These are phyloP conservation scores for Hirudo medicinalis DNA, from an alignment of 1,140 invertebrate species.

Conservation along the genomic window DNA sequence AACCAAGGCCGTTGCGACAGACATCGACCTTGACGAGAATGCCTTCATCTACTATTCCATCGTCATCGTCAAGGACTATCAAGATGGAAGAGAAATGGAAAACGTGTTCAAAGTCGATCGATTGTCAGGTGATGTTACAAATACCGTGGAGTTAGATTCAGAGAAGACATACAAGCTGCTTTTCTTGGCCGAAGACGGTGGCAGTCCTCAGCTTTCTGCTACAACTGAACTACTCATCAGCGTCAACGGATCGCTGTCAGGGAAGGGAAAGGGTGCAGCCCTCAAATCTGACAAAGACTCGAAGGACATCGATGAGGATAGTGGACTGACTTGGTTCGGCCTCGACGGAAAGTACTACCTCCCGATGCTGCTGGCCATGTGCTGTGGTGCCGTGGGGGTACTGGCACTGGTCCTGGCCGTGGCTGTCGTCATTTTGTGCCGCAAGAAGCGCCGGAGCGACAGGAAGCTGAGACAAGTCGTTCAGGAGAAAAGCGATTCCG, in stretches of 20 bases:
- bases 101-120: background rate
- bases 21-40: background rate
- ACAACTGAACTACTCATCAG: conserved; percentile 8
- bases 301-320: background rate
- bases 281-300: background rate
- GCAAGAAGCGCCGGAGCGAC: background rate
- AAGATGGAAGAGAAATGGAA: background rate
- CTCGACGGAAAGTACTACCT: background rate
- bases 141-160: background rate
- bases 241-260: background rate
- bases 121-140: background rate
- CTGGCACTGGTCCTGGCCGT: background rate
- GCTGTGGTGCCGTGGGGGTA: background rate
- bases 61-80: background rate
- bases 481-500: background rate
- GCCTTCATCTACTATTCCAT: background rate
- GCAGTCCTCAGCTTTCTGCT: conserved; percentile 2
- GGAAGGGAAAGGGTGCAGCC: background rate
- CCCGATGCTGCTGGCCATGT: background rate
- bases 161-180: background rate
- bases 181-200: conserved; percentile 12
- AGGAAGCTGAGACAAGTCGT: background rate
- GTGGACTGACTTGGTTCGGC: background rate
- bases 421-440: background rate
- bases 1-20: background rate